phyloP scores from a whole-genome alignment of 1,140 invertebrate genomes.

The Chlorops oryzae region DNA sequence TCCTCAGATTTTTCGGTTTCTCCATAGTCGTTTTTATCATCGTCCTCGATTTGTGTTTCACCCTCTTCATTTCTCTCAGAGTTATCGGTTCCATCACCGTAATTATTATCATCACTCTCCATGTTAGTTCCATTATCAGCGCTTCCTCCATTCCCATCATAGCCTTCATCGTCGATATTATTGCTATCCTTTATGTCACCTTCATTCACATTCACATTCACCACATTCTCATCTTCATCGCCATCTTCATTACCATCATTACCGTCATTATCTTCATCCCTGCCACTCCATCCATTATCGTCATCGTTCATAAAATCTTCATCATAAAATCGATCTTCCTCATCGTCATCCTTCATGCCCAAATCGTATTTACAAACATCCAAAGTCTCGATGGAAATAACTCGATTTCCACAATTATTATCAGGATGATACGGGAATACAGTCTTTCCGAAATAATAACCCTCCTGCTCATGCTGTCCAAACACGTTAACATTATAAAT shows the following conservation, averaged over 20 bases:
- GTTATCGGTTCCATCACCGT: neutral
- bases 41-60: neutral
- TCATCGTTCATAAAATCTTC: no score
- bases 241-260: neutral
- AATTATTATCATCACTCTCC: neutral
- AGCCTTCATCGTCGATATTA: neutral
- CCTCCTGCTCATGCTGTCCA: constrained; percentile 35
- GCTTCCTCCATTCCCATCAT: neutral
- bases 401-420: constrained; percentile 43
- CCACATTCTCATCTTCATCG: neutral
- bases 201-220: neutral
- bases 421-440: constrained; percentile 42
- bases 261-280: neutral
- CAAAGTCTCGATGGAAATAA: constrained; percentile 32
- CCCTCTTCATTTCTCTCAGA: neutral
- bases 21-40: neutral
- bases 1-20: no score
- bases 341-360: neutral
- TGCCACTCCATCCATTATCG: neutral
- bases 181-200: neutral
- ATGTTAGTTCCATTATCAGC: neutral
- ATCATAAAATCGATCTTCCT: neutral
- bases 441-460: constrained; percentile 29
- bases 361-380: constrained; percentile 35
- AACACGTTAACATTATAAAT: constrained; percentile 42